A percentile compares a stretch with the other conserved stretches of the same genome.
phyloP scores from a whole-genome alignment of 1,140 invertebrate species.

The Temnothorax longispinosus region DNA sequence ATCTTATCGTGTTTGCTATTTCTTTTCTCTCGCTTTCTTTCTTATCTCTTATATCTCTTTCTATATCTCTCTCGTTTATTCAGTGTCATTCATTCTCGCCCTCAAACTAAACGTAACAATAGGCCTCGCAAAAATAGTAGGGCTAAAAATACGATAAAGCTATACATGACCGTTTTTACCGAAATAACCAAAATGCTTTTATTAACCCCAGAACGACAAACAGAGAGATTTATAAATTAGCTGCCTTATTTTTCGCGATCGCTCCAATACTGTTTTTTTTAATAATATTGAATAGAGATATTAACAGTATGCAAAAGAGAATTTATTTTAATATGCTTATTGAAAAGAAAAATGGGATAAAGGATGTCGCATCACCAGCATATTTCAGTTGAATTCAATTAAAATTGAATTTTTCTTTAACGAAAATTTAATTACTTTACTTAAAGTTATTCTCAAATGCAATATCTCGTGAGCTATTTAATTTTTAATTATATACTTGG shows the following conservation, averaged over 20 bases:
- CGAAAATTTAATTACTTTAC: background rate
- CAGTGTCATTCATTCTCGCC: constrained; percentile 31
- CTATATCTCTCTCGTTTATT: constrained; percentile 25
- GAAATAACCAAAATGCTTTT: constrained; percentile 7
- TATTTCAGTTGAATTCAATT: background rate
- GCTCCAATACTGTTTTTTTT: background rate
- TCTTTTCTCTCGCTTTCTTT: constrained; percentile 26
- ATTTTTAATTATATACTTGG: background rate
- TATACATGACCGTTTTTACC: constrained; percentile 22
- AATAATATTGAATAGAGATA: background rate
- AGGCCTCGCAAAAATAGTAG: constrained; percentile 35
- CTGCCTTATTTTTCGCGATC: background rate
- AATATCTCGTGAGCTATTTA: background rate
- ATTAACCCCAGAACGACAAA: constrained; percentile 22
- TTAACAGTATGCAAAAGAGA: background rate
- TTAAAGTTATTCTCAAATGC: background rate
- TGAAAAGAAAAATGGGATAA: background rate
- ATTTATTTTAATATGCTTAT: background rate
- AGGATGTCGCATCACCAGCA: background rate
- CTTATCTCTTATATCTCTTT: constrained; percentile 46
- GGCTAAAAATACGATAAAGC: constrained; percentile 40
- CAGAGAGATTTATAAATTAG: constrained; percentile 7
- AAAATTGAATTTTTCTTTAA: background rate
- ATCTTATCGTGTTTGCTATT: constrained; percentile 37
- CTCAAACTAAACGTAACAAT: constrained; percentile 43